Percentiles rank a stretch among this genome's conserved stretches.
Evolutionary conservation across 2,797 vertebrate genomes (phyloP).

Genomic region (Dromococcyx pavoninus): DNA sequence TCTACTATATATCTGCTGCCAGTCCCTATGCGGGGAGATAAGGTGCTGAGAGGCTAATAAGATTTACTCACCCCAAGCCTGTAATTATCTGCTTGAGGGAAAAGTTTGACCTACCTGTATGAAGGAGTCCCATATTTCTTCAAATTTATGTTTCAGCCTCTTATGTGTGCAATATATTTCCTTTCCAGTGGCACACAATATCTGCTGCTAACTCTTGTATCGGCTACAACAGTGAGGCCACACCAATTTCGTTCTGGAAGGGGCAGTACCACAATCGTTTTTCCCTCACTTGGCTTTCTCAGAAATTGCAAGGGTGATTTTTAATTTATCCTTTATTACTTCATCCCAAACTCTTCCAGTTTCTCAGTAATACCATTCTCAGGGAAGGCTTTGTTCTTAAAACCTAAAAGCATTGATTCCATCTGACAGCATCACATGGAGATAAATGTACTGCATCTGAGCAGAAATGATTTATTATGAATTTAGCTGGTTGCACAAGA

Average conservation of each 20-base stretch:
- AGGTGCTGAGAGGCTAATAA: conserved; percentile 77
- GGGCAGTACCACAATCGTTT: conserved; percentile 30
- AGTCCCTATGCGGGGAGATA: conserved; percentile 65
- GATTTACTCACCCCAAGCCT: conserved; percentile 80
- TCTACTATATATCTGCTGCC: conserved; percentile 67
- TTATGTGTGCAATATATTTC: conserved; percentile 75
- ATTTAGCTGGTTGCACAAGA: conserved; percentile 25
- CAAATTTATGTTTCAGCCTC: conserved; percentile 73
- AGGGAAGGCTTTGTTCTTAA: conserved; percentile 33
- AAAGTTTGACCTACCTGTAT: conserved; percentile 79
- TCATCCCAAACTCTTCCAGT: conserved; percentile 33
- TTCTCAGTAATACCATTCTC: conserved; percentile 22
- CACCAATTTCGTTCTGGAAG: conserved; percentile 62
- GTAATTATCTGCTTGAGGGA: conserved; percentile 81
- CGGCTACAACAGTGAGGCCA: conserved; percentile 63
- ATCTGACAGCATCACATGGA: conserved; percentile 43
- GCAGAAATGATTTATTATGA: conserved; percentile 45
- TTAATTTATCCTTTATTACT: conserved; percentile 65
- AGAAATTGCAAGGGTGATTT: conserved; percentile 44
- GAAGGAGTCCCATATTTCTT: conserved; percentile 79
- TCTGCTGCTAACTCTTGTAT: conserved; percentile 63
- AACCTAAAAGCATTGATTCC: conserved; percentile 31
- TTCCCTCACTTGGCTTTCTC: conserved; percentile 40
- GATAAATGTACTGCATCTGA: conserved; percentile 44
- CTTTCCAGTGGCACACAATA: conserved; percentile 65